Base-by-base conservation (phyloP, 2,113 vertebrate genomes). In the Myocastor coypus region DNA sequence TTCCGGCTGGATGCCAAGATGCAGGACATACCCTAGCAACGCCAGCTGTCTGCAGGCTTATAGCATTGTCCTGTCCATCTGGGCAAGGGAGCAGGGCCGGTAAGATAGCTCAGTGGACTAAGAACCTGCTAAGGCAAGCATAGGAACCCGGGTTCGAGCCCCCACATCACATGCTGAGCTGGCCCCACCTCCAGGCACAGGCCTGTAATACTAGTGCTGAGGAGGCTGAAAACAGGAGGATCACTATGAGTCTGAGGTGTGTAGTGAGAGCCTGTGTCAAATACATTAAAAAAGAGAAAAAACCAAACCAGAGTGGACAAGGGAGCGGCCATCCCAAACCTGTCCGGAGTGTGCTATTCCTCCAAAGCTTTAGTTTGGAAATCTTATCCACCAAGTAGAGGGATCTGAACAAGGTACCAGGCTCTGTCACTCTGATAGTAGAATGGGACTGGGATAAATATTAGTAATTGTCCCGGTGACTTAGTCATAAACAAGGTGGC, bases 1-100 rank as follows among this genome's bases (percentile, higher is more conserved):
- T 28, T 14, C 16, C 4, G 12, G 6, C 22, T 40, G 12, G 42
- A 17, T 17, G 30, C 37, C 55, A 19, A 75, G 6, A 17, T 13
- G 30, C 69, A 8, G 3, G 9, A 20, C 3, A n/a, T 34, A 64
- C n/a, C 4, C 42, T 19, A 20, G 6, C 11, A 5, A 13, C 1
- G 5, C 16, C 50, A 68, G 46, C 26, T 30, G 1, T 19, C 2
- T 40, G 4, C 50, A 0, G 26, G 55, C 28, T 16, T 8, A 34
- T 5, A 22, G 69, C 17, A 12, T 77, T 34, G 34, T 20, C 34
- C 82, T 52, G 6, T 13, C 69, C 34, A 7, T 32, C 40, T 57
- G 81, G 37, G 40, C 7, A 89, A 68, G 37, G 28, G 5, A 17
- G 55, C 4, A 4, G 55, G 17, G 55, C 17, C 5, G 17, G 55